Evolutionary conservation across 2,113 vertebrate genomes (phyloP).

Genomic region (Bettongia penicillata): DNA sequence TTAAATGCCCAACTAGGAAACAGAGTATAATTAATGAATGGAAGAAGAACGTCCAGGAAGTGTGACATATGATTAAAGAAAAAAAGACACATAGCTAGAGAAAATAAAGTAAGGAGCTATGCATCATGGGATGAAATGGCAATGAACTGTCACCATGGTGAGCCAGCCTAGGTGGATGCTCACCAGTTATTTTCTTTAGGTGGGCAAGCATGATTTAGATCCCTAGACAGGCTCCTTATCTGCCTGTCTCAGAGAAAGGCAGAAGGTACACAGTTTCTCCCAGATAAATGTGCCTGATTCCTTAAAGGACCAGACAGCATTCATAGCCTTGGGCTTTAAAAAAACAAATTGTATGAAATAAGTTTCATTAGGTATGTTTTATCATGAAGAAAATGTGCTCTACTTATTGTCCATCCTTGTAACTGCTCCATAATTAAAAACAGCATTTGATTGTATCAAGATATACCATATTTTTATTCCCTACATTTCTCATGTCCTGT

Average conservation of each 20-base stretch:
- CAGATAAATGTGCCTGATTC: background rate
- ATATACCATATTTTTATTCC: conserved; percentile 10
- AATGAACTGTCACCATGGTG: background rate
- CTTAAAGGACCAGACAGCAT: background rate
- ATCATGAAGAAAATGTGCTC: conserved; percentile 47
- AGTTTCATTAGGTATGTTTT: conserved; percentile 51
- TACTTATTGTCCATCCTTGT: conserved; percentile 35
- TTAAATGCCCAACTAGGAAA: background rate
- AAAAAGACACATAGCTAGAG: background rate
- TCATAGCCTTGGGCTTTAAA: background rate
- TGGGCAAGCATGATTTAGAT: background rate
- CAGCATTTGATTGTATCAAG: conserved; percentile 1
- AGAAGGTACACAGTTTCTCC: background rate
- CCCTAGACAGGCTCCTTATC: background rate
- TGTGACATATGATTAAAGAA: background rate
- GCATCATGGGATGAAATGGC: background rate
- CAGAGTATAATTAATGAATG: background rate
- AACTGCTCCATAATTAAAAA: conserved; percentile 31
- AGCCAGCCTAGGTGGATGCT: background rate
- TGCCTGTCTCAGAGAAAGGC: background rate
- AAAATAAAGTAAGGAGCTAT: background rate
- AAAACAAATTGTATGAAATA: conserved; percentile 25
- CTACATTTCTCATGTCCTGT: conserved; percentile 30
- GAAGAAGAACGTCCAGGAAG: background rate
- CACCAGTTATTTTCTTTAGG: background rate